Percentiles rank a stretch among this genome's conserved stretches.
Conservation (phyloP, 2,113 vertebrate genomes). For the Sceloporus tristichus region DNA sequence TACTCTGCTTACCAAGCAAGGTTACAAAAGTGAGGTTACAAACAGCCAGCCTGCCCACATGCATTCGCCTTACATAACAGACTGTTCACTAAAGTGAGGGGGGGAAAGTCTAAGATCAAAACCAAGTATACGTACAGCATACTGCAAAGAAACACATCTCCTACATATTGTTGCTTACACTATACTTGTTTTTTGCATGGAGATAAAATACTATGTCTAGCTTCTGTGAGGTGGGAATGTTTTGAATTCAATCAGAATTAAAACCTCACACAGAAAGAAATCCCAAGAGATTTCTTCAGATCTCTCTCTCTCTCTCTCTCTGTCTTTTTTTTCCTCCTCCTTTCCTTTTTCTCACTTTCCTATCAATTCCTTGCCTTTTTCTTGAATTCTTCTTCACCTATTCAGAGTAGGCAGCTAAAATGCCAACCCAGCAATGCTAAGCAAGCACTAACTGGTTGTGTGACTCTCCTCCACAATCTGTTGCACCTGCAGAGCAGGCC, state of each 20-base stretch:
- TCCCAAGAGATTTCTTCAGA: background rate
- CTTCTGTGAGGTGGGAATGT: no score
- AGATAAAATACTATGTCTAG: fast-evolving
- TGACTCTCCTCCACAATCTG: background rate
- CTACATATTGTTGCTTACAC: background rate
- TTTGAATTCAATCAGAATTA: no score
- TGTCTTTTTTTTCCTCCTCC: background rate
- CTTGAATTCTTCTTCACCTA: background rate
- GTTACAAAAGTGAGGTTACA: constrained; percentile 8
- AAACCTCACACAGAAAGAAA: no score
- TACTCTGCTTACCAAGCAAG: constrained; percentile 17
- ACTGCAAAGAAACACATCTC: background rate
- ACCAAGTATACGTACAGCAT: background rate
- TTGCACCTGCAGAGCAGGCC: background rate
- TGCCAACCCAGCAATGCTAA: background rate
- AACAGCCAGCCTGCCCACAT: background rate
- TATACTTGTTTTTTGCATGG: constrained; percentile 14
- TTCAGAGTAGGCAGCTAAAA: background rate
- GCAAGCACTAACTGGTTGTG: background rate
- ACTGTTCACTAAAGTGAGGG: background rate
- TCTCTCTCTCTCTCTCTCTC: background rate
- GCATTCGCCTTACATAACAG: constrained; percentile 44
- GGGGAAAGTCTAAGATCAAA: background rate
- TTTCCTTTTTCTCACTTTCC: background rate
- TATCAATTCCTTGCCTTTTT: background rate